A percentile compares a stretch with the other conserved stretches of the same genome.
Conservation (phyloP, 35 echinoderm and acorn worm genomes). For the Acanthaster planci region DNA sequence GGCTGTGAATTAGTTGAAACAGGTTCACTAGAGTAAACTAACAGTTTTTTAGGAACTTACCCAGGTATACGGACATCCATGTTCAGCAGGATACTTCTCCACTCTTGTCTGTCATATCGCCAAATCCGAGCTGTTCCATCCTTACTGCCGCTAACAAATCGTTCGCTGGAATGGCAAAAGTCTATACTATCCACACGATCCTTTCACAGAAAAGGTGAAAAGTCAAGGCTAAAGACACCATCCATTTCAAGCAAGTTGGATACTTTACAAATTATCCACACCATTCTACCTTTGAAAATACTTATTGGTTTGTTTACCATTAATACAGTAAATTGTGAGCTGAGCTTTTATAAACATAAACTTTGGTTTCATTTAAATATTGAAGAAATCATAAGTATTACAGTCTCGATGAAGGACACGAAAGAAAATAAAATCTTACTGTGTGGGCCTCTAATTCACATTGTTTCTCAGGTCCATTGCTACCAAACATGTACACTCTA, state of each 20-base stretch:
- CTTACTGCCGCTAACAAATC: slow-evolving; percentile 93
- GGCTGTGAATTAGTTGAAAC: no score
- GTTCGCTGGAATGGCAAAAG: slow-evolving; percentile 83
- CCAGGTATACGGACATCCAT: slow-evolving; percentile 73
- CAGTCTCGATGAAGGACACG: not conserved
- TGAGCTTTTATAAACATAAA: no score
- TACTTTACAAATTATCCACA: not conserved
- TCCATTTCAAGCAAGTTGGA: not conserved
- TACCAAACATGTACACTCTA: slow-evolving; percentile 83
- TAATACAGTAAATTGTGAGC: no score
- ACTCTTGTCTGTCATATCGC: slow-evolving; percentile 83
- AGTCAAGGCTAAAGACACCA: not conserved
- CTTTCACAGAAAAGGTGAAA: slow-evolving; percentile 45
- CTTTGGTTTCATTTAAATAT: no score
- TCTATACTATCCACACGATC: slow-evolving; percentile 98
- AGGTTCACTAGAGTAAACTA: no score
- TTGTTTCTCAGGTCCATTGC: slow-evolving; percentile 80
- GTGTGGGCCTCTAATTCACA: slow-evolving; percentile 89
- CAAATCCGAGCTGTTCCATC: slow-evolving; percentile 96
- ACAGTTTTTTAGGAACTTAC: slow-evolving; percentile 34
- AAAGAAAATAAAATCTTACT: slow-evolving; percentile 45
- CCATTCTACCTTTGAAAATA: not conserved
- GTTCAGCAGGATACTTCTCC: slow-evolving; percentile 79
- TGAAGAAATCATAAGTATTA: no score
- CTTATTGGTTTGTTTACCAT: no score